phyloP scores from a whole-genome alignment of 2,797 vertebrate genomes.

The Odontamblyopus rebecca region DNA sequence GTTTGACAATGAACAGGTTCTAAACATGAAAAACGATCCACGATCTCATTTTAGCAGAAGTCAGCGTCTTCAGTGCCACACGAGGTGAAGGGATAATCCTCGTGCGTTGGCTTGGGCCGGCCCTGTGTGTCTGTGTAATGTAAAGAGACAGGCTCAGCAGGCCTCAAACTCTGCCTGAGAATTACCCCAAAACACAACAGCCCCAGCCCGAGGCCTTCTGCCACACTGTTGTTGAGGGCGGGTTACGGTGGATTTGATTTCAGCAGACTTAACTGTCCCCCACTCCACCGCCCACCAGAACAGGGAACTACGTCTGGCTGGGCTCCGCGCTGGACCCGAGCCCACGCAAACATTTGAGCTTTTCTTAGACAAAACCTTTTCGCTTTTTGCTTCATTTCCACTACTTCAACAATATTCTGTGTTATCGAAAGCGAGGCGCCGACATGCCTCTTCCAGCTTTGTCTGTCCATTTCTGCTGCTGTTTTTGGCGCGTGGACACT shows the following conservation, averaged over 20 bases:
- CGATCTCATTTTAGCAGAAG: slow-evolving; percentile 44
- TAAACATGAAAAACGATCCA: slow-evolving; percentile 56
- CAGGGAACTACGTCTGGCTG: slow-evolving; percentile 53
- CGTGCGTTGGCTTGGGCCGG: slow-evolving; percentile 59
- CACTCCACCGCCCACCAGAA: slow-evolving; percentile 52
- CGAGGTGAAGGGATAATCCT: slow-evolving; percentile 59
- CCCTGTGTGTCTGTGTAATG: slow-evolving; percentile 57
- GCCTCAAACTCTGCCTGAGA: slow-evolving; percentile 51
- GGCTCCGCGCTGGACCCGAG: slow-evolving; percentile 56
- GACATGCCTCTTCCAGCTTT: slow-evolving; percentile 51
- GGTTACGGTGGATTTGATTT: slow-evolving; percentile 66
- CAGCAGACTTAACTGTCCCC: slow-evolving; percentile 67
- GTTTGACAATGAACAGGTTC: slow-evolving; percentile 63
- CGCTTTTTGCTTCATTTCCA: slow-evolving; percentile 36
- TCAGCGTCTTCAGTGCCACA: slow-evolving; percentile 60
- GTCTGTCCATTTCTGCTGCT: not conserved
- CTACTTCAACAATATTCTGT: slow-evolving; percentile 48
- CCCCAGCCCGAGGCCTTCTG: slow-evolving; percentile 57
- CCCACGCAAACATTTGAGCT: slow-evolving; percentile 71
- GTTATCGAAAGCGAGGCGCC: slow-evolving; percentile 37
- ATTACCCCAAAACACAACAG: slow-evolving; percentile 59
- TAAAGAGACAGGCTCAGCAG: slow-evolving; percentile 48
- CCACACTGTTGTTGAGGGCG: slow-evolving; percentile 63
- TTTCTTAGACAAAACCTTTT: slow-evolving; percentile 65
- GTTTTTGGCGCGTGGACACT: too few relatives aligned